Percentiles rank a stretch among this genome's conserved stretches.
These are phyloP conservation scores for Holothuria scabra DNA, from an alignment of 53 echinoderm and acorn worm genomes.

Conservation along the genomic window DNA sequence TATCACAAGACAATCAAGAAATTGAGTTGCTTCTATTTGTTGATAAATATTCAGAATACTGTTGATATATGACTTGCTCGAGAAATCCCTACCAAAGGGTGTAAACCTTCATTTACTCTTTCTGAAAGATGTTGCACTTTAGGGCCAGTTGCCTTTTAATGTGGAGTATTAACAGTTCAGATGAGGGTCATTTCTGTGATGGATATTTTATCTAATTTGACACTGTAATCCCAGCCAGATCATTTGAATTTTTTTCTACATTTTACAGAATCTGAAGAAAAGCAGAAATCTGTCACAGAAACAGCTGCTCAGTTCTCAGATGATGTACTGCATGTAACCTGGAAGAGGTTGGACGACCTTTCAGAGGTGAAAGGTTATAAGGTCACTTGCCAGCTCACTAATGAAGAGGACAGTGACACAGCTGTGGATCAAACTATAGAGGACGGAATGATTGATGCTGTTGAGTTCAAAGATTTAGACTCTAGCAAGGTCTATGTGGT, in stretches of 20 bases:
- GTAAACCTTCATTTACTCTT: too few species aligned
- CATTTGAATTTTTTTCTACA: background rate
- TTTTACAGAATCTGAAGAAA: background rate
- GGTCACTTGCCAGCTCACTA: background rate
- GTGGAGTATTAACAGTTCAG: too few species aligned
- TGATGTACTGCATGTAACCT: conserved; percentile 11
- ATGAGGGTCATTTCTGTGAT: too few species aligned
- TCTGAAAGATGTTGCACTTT: too few species aligned
- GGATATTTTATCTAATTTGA: too few species aligned
- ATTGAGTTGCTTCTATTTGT: too few species aligned
- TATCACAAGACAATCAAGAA: too few species aligned
- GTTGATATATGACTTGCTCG: too few species aligned
- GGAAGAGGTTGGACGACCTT: background rate
- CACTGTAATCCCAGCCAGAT: too few species aligned
- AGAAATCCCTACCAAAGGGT: too few species aligned
- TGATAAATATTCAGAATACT: too few species aligned
- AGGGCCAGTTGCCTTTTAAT: too few species aligned
- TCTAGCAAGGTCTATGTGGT: background rate
- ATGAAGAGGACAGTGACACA: background rate
- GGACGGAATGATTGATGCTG: background rate
- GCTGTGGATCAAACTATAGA: background rate
- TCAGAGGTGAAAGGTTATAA: conserved; percentile 40
- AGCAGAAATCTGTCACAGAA: background rate
- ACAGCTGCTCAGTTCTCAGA: background rate
- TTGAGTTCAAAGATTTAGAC: background rate